These are phyloP conservation scores for Drosophila oshimai DNA, from an alignment of 1,140 invertebrate genomes.

Conservation along the genomic window DNA sequence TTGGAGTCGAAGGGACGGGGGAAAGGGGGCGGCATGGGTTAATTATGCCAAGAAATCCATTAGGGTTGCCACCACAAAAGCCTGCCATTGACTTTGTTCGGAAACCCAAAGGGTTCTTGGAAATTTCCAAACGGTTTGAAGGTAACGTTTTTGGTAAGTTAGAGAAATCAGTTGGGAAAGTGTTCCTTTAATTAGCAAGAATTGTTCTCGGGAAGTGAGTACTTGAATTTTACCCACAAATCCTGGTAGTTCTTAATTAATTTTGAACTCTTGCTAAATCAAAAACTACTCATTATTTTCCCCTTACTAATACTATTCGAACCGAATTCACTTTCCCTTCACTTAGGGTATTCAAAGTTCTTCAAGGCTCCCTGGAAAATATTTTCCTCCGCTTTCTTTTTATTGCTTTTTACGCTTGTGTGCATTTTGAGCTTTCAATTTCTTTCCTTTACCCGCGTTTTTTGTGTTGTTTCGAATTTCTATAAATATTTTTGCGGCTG, in stretches of 20 bases:
- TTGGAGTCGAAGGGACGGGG: background rate
- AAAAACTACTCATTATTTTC: background rate
- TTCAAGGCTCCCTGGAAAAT: background rate
- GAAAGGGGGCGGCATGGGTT: constrained; percentile 49
- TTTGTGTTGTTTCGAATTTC: constrained; percentile 53
- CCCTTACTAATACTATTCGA: no score
- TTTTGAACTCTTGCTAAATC: background rate
- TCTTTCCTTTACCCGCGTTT: constrained; percentile 24
- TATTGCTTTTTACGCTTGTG: constrained; percentile 70
- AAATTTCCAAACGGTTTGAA: background rate
- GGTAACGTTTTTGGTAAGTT: background rate
- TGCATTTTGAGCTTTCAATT: constrained; percentile 64
- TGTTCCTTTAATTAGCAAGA: background rate
- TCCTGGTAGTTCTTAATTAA: background rate
- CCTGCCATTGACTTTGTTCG: constrained; percentile 52
- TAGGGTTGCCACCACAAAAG: constrained; percentile 45
- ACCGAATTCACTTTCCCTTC: background rate
- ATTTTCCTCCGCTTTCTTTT: constrained; percentile 18
- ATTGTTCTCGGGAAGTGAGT: background rate
- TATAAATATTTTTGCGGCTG: constrained; percentile 73
- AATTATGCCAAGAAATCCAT: constrained; percentile 76
- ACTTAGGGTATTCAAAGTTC: constrained; percentile 34
- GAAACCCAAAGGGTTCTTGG: constrained; percentile 12
- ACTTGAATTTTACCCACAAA: background rate
- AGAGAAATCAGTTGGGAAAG: background rate